Evolutionary conservation across 2,888 invertebrate genomes (phyloP), one percentile per base, ranked within the genome.

Genomic region (Tricholauxania praeusta): DNA sequence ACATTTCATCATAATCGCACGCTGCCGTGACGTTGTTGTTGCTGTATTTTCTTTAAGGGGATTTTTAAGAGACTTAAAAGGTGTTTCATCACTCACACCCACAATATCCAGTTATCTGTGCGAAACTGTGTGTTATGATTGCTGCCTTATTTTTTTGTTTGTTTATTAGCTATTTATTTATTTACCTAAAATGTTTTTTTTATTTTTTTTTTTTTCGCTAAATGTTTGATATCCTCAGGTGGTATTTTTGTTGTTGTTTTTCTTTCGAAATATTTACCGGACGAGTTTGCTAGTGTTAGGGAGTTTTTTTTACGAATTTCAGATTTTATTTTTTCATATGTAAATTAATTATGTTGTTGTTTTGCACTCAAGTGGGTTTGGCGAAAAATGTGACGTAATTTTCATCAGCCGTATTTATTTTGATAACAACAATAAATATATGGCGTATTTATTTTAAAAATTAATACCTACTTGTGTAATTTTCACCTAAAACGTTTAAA

Each of bases 131-230:
- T 39, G 39, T 10, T 39, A 39, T 39, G 39, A 39, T 39, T 39
- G 39, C 39, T 39, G 39, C 1, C 10, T 39, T 39, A 67, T 74
- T 70, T 72, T 69, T 66, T 67, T 69, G 69, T 60, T 69, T 67
- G 55, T 48, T 60, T 74, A 49, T 64, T 55, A 53, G 47, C 49
- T 52, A 62, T 53, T 69, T 71, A 73, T 74, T 73, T 74, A 74
- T 76, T 76, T 74, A 76, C 74, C 28, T 4, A 28, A 28, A 28
- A 28, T 28, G 28, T 28, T 28, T 28, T 28, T 28, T 76, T 73
- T 73, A 74, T 74, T 74, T 72, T 74, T 73, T 74, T 74, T 72
- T 73, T 76, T 74, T 72, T 76, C 71, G 52, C 76, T 57, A 69
- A 73, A 74, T 71, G 69, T 66, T 39, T 19, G 14, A 63, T 71